Percentiles rank a stretch among this genome's conserved stretches.
Conservation (phyloP, 2,797 vertebrate genomes). For the Threskiornis aethiopicus region DNA sequence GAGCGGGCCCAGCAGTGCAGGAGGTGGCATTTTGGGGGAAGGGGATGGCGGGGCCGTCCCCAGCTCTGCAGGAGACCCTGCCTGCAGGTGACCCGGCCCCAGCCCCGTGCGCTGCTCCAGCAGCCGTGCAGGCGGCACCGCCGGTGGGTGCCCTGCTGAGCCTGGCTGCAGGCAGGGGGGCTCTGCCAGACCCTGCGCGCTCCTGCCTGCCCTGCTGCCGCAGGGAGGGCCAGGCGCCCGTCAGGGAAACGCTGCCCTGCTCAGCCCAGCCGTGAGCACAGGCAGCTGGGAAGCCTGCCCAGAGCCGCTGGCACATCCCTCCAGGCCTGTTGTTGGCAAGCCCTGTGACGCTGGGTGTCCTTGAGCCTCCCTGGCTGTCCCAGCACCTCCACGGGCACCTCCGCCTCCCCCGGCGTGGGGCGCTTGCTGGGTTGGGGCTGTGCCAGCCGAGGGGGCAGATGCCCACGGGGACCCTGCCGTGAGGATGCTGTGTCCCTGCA, state of each 20-base stretch:
- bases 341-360: not conserved
- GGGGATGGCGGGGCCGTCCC: not conserved
- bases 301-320: not conserved
- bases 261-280: accelerated
- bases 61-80: not conserved
- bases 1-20: slow-evolving; percentile 71
- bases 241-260: not conserved
- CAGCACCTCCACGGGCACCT: not conserved
- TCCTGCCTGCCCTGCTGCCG: not conserved
- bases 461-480: accelerated
- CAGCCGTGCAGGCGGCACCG: not conserved
- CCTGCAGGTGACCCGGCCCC: accelerated
- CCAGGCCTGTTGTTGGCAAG: not conserved
- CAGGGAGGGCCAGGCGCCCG: accelerated
- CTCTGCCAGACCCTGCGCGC: not conserved
- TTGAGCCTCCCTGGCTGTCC: not conserved
- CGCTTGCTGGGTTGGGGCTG: not conserved
- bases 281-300: not conserved
- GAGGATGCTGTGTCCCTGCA: not conserved
- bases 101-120: not conserved
- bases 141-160: accelerated
- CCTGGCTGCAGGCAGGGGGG: accelerated
- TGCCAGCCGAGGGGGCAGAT: not conserved
- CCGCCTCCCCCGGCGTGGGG: accelerated
- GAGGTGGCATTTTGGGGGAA: not conserved